Conservation (phyloP, 2,113 vertebrate species). For the Hipposideros armiger region DNA sequence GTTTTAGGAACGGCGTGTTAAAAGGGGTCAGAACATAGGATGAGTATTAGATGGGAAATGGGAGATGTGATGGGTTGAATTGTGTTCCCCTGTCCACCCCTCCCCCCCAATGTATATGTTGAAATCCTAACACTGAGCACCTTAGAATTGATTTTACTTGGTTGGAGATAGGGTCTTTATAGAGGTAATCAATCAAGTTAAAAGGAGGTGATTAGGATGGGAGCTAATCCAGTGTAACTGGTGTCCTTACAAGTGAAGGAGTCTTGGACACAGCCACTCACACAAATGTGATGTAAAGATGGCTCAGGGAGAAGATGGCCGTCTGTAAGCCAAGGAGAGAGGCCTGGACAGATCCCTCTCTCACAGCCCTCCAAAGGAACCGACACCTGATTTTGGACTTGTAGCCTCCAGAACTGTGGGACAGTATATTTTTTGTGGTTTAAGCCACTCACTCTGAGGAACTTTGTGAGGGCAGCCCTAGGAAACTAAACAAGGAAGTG, state of each 20-base stretch:
- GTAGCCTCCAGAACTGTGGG: background rate
- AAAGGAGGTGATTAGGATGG: background rate
- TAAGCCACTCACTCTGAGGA: too few species aligned
- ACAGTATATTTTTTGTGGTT: background rate
- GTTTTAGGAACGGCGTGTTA: background rate
- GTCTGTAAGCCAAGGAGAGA: background rate
- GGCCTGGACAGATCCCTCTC: background rate
- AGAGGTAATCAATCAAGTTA: background rate
- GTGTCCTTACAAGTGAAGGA: background rate
- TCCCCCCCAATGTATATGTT: background rate
- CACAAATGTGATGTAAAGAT: background rate
- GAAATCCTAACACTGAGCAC: background rate
- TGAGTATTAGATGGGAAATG: background rate
- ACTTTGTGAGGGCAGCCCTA: background rate
- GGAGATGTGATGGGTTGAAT: background rate
- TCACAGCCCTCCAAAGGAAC: background rate
- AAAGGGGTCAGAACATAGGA: background rate
- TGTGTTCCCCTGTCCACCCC: background rate
- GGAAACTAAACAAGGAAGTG: background rate
- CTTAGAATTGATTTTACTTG: background rate
- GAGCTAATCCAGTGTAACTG: background rate
- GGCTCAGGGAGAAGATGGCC: accelerated
- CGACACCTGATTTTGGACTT: background rate
- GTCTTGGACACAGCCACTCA: background rate
- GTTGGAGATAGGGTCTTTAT: background rate